Conservation (phyloP, 2,888 invertebrate genomes). For the Cephalotes varians region DNA sequence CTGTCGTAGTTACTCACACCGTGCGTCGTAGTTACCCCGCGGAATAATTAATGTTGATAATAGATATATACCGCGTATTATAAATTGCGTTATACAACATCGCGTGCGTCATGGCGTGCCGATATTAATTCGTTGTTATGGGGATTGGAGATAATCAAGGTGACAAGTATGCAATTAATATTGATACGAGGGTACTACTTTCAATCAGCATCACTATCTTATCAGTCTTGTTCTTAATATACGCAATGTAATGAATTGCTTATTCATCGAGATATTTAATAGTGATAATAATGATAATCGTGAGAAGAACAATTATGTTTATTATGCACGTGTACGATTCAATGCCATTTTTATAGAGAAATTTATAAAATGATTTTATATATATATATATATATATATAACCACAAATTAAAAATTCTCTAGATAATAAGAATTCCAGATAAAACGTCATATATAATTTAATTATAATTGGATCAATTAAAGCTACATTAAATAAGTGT, state of each 20-base stretch:
- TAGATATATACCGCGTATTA: conserved; percentile 39
- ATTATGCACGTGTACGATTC: background rate
- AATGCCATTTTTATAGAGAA: background rate
- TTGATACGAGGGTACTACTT: background rate
- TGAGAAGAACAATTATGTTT: background rate
- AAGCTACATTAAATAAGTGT: background rate
- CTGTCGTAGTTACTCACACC: conserved; percentile 52
- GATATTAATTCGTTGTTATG: conserved; percentile 32
- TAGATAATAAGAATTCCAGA: background rate
- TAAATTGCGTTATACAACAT: conserved; percentile 33
- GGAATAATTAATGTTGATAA: conserved; percentile 52
- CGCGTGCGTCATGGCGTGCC: background rate
- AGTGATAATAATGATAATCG: background rate
- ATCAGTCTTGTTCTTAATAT: background rate
- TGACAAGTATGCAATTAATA: conserved; percentile 15
- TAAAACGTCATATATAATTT: background rate
- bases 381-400: too few species aligned
- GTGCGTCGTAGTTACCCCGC: conserved; percentile 25
- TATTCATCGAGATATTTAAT: background rate
- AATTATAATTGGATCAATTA: background rate
- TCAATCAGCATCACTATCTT: background rate
- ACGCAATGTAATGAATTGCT: background rate
- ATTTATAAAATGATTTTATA: background rate
- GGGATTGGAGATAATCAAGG: conserved; percentile 21
- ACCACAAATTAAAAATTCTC: background rate